Conservation (phyloP, 2,797 vertebrate genomes). For the Poecilia picta region DNA sequence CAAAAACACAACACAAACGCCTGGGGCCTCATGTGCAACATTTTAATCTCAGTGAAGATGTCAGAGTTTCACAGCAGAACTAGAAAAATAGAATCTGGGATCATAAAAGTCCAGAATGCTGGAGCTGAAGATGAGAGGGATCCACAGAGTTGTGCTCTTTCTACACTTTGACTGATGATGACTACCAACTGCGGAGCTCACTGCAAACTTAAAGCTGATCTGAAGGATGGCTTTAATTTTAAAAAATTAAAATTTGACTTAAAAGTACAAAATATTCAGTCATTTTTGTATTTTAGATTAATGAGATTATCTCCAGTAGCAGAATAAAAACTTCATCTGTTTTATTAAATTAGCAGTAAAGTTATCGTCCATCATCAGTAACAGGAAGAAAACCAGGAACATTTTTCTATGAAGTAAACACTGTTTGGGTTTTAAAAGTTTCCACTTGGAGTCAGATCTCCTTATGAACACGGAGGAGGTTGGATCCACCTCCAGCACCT, state of each 20-base stretch:
- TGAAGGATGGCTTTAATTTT: background rate
- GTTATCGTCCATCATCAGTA: background rate
- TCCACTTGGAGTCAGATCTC: background rate
- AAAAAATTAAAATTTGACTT: background rate
- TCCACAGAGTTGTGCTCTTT: background rate
- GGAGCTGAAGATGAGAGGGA: slow-evolving; percentile 8
- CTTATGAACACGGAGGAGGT: slow-evolving; percentile 4
- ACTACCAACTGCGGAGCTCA: background rate
- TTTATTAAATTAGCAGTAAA: background rate
- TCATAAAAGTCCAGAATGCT: slow-evolving; percentile 49
- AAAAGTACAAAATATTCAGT: slow-evolving; percentile 14
- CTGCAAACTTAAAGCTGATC: background rate
- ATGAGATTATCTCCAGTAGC: background rate
- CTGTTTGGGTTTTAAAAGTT: background rate
- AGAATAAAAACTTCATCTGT: slow-evolving; percentile 3
- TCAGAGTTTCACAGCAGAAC: slow-evolving; percentile 32
- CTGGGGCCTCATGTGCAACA: slow-evolving; percentile 13
- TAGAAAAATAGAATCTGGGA: slow-evolving; percentile 69
- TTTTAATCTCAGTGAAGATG: slow-evolving; percentile 31
- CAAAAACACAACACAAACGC: background rate
- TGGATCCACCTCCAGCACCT: background rate
- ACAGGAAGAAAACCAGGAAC: background rate
- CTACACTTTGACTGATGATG: background rate
- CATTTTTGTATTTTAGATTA: background rate
- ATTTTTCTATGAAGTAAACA: background rate